These are phyloP conservation scores for Belgica antarctica DNA, from an alignment of 2,888 invertebrate genomes.

Conservation along the genomic window DNA sequence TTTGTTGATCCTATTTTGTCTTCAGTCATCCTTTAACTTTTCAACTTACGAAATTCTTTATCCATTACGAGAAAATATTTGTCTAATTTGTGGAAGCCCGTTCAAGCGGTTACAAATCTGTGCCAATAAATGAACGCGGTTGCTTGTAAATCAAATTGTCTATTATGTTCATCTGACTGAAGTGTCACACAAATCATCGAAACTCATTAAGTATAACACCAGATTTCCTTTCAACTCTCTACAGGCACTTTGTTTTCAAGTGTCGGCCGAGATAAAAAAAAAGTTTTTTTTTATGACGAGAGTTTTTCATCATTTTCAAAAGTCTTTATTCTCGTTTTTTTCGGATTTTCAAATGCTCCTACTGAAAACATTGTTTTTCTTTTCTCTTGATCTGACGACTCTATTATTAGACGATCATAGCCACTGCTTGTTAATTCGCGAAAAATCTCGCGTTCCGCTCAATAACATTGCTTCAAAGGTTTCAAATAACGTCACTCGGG, in stretches of 20 bases:
- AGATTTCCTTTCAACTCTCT: neutral
- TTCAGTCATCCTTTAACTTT: too few relatives aligned
- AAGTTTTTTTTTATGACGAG: neutral
- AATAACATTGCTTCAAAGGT: neutral
- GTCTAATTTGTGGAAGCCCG: too few relatives aligned
- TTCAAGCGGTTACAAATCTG: conserved; percentile 19
- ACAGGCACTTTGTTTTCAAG: neutral
- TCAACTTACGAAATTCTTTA: too few relatives aligned
- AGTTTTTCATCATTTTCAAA: neutral
- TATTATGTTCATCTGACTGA: conserved; percentile 34
- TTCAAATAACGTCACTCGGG: neutral
- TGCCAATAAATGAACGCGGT: neutral
- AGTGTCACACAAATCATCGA: conserved; percentile 40
- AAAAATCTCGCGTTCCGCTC: conserved; percentile 3
- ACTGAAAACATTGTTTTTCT: neutral
- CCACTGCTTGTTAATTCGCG: neutral
- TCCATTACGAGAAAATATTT: too few relatives aligned
- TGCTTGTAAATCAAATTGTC: conserved; percentile 33
- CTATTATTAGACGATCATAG: neutral
- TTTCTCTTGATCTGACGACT: neutral
- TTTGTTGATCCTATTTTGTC: too few relatives aligned
- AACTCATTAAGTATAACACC: conserved; percentile 25
- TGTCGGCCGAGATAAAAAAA: neutral
- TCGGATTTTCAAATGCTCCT: neutral
- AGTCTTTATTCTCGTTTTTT: neutral